Base-by-base conservation (phyloP, 2,888 invertebrate species). In the Norana najaformis region DNA sequence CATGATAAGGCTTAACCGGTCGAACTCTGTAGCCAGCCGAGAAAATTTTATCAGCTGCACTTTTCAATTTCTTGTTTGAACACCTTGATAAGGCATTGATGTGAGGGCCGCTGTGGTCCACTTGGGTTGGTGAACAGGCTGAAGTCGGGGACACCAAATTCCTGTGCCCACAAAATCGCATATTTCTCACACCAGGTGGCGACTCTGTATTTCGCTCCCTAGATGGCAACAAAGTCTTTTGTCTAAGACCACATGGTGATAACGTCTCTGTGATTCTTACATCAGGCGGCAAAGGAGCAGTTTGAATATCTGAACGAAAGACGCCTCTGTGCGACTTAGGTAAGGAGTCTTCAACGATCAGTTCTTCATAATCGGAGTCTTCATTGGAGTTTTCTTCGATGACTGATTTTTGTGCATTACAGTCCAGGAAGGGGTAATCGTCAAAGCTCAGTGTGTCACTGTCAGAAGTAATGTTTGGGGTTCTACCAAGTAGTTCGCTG, bases 41-140 rank as follows among this genome's bases (percentile, higher is more conserved):
- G 23, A 36, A 85, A 20, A 85, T 85, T 14, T 85, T 85, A 85
- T 85, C 85, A 14, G 85, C 85, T 6, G 35, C 85, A 37, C 37
- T 85, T 16, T 85, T 85, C 36, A 85, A 16, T 8, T 85, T 85
- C 85, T 85, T 85, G 85, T 85, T 85, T 18, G 85, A 36, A 36
- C 85, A 85, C 37, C 85, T 36, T 85, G 85, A 85, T 0, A 85
- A 16, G 35, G 35, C 85, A 16, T 85, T 85, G 85, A 85, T 69
- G n/a, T 69, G 69, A 11, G 69, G n/a, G 11, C 69, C n/a, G 13
- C 69, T 0, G n/a, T 69, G 69, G n/a, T 69, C 1, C 69, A 8
- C 30, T 6, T n/a, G 69, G 4, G 8, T 69, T 8, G 8, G 0
- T 8, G n/a, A 69, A n/a, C n/a, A n/a, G 30, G 69, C 30, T 16